These are phyloP conservation scores for Drepana arcuata DNA, from an alignment of 1,140 invertebrate genomes.

Conservation along the genomic window DNA sequence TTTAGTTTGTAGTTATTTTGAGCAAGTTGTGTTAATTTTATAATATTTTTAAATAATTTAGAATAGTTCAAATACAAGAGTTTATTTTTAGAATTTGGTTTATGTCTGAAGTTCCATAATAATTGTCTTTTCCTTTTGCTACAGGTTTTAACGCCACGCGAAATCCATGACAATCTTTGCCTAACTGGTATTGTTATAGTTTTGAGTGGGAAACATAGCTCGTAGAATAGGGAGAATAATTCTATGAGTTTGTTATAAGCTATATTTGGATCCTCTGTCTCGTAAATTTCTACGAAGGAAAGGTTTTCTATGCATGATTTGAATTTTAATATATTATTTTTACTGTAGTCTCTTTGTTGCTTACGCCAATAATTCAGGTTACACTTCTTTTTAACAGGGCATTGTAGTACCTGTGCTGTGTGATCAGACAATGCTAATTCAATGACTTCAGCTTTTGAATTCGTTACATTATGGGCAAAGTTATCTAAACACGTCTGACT, in stretches of 20 bases:
- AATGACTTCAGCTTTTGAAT: conserved; percentile 4
- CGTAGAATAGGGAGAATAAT: conserved; percentile 14
- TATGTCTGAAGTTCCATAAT: conserved; percentile 1
- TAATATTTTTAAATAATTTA: neutral
- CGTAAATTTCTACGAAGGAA: conserved; percentile 10
- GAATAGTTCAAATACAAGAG: neutral
- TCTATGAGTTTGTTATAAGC: conserved; percentile 12
- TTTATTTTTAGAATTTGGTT: neutral
- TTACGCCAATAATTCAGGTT: conserved; percentile 6
- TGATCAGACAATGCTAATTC: conserved; percentile 16
- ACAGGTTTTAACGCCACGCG: conserved; percentile 16
- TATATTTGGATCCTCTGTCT: conserved; percentile 2
- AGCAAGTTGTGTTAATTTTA: neutral
- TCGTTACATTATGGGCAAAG: conserved; percentile 9
- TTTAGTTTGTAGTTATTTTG: neutral
- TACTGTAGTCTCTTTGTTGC: conserved; percentile 7
- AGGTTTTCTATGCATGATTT: conserved; percentile 6
- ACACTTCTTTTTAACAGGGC: conserved; percentile 5
- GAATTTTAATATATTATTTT: conserved; percentile 14
- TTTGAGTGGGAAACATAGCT: conserved; percentile 14
- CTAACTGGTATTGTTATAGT: conserved; percentile 3
- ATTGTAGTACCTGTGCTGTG: conserved; percentile 6
- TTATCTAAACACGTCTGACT: conserved; percentile 18
- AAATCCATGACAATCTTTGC: conserved; percentile 11
- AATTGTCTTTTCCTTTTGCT: conserved; percentile 12